Evolutionary conservation across 2,797 vertebrate genomes (phyloP), one percentile per base, ranked within the genome.

Genomic region (Eleutherodactylus coqui): DNA sequence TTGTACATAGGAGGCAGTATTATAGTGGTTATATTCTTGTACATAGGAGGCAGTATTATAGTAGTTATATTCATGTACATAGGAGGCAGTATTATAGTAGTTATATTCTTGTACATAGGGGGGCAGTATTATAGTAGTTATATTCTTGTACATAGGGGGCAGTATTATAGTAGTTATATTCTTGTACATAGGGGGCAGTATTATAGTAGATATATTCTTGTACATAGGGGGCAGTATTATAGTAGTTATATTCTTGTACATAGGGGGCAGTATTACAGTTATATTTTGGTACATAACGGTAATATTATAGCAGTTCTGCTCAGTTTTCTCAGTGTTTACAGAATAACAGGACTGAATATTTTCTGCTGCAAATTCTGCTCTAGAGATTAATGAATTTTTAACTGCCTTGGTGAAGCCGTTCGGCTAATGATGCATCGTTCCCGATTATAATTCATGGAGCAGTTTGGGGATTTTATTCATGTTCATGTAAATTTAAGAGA

Each of bases 301-400:
- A 53, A 17, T 53, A 53, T 53, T 53, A 53, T 19, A 53, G 16
- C 2, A 53, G 55, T 58, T n/a, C 8, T 29, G n/a, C 29, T 62
- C 58, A 14, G 64, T 9, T n/a, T 5, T 72, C 38, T 72, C 11
- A 7, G 69, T n/a, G 38, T 45, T 72, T 72, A 72, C 69, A 43
- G 38, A 43, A 72, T 72, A 43, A 43, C 69, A n/a, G 69, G 38
- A 72, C 69, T 43, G 38, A 43, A 43, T 72, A 29, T 58, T 62
- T 79, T 38, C 34, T 41, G 84, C 27, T 4, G 55, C 62, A 13
- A 27, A 88, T 36, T 89, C 3, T 1, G 53, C 51, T 85, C 81
- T 45, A 36, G 77, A 90, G 82, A 88, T 73, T 55, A 88, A 86
- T 16, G 32, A 86, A 88, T 89, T 47, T 45, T 10, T 70, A 72